phyloP scores from a whole-genome alignment of 2,797 vertebrate species.

The Thamnophis elegans region DNA sequence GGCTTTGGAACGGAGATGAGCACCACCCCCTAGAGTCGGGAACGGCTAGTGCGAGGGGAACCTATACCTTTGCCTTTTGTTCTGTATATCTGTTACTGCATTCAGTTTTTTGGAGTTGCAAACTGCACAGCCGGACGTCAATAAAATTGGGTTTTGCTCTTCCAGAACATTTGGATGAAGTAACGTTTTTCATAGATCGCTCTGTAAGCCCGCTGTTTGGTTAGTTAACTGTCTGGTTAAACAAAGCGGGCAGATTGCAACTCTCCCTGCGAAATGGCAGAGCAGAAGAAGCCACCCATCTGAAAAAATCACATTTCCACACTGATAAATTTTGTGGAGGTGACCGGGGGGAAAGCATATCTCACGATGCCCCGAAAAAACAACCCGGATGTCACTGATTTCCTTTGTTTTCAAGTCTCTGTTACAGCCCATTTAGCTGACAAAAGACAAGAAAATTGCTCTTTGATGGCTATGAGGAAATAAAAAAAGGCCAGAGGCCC shows the following conservation, averaged over 20 bases:
- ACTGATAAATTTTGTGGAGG: neutral
- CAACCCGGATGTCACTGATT: constrained; percentile 23
- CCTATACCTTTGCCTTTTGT: too few relatives aligned
- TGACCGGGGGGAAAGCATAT: neutral
- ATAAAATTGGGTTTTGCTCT: neutral
- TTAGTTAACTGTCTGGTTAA: neutral
- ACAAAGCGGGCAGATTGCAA: neutral
- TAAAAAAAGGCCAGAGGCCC: constrained; percentile 39
- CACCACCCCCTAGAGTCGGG: too few relatives aligned
- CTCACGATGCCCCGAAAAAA: constrained; percentile 25
- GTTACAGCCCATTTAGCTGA: constrained; percentile 60
- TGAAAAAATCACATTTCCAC: neutral
- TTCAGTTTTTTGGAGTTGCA: neutral
- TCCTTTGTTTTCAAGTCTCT: constrained; percentile 50
- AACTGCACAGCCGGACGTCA: neutral
- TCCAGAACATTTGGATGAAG: neutral
- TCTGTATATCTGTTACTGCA: neutral
- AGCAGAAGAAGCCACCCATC: neutral
- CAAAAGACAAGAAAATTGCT: constrained; percentile 49
- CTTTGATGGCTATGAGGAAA: constrained; percentile 39
- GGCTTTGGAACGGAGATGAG: too few relatives aligned
- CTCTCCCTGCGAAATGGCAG: neutral
- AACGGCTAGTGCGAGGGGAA: too few relatives aligned
- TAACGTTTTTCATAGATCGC: neutral
- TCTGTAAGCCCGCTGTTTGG: neutral